These are phyloP conservation scores for Pangasianodon hypophthalmus DNA, from an alignment of 2,113 vertebrate genomes.

Conservation along the genomic window DNA sequence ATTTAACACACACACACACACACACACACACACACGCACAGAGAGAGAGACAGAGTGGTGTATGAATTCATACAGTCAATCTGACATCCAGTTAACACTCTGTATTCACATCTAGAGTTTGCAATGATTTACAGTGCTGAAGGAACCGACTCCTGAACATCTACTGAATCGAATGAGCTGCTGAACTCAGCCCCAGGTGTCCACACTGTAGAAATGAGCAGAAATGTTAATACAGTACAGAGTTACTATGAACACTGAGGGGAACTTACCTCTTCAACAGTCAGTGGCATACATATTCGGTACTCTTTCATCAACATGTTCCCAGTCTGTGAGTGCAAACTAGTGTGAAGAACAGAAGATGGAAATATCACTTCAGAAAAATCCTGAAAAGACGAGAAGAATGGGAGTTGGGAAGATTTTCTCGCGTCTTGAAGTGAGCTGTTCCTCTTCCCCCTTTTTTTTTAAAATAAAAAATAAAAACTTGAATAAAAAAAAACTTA, in stretches of 20 bases:
- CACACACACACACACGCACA: neutral
- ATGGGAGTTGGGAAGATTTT: neutral
- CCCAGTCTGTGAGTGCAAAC: neutral
- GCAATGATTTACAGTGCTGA: neutral
- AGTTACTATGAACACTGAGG: neutral
- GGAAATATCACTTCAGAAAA: neutral
- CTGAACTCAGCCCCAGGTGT: neutral
- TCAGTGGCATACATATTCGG: slow-evolving; percentile 82
- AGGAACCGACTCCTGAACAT: neutral
- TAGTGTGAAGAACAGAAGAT: neutral
- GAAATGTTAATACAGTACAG: too few species aligned
- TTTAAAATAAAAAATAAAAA: neutral
- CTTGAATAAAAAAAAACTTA: neutral
- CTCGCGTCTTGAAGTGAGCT: neutral
- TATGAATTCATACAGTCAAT: neutral
- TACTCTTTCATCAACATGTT: slow-evolving; percentile 81
- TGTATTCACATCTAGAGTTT: neutral
- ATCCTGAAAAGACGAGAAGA: neutral
- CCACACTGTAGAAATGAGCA: neutral
- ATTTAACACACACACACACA: neutral
- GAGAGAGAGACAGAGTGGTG: neutral
- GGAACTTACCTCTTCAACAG: slow-evolving; percentile 77
- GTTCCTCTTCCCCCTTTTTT: neutral
- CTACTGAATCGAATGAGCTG: neutral
- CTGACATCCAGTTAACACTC: neutral